Evolutionary conservation across 2,797 vertebrate species (phyloP).

Genomic region (Chromis chromis): DNA sequence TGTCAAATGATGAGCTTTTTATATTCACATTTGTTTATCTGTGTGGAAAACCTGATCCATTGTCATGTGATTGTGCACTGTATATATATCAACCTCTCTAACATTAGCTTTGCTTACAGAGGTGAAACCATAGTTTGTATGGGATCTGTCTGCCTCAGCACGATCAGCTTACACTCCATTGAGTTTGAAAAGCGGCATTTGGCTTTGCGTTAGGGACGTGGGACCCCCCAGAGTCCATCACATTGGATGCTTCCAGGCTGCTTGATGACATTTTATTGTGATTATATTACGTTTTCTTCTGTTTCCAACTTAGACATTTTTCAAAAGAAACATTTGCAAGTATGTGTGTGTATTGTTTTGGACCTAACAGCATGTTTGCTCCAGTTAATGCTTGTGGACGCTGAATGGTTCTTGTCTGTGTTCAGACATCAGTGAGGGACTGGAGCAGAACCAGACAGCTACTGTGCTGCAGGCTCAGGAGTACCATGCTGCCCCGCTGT

Average conservation of each 20-base stretch:
- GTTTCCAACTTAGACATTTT: neutral
- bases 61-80: constrained; percentile 51
- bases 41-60: constrained; percentile 13
- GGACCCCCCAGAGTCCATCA: constrained; percentile 67
- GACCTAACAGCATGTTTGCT: constrained; percentile 4
- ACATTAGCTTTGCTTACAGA: constrained; percentile 88
- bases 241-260: constrained; percentile 77
- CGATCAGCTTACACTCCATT: constrained; percentile 84
- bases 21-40: constrained; percentile 2
- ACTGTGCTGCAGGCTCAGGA: constrained; percentile 68
- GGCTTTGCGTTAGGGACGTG: constrained; percentile 78
- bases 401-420: constrained; percentile 40
- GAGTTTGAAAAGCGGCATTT: constrained; percentile 83
- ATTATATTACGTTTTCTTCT: constrained; percentile 23
- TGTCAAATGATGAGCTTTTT: neutral
- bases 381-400: constrained; percentile 2
- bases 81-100: constrained; percentile 73
- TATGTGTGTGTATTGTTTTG: neutral
- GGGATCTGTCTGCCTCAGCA: constrained; percentile 85
- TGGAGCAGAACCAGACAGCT: constrained; percentile 62
- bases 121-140: constrained; percentile 82
- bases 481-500: constrained; percentile 78
- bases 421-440: constrained; percentile 61
- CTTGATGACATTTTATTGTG: constrained; percentile 58
- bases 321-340: neutral